phyloP scores from a whole-genome alignment of 1,140 invertebrate species.

The Sinella curviseta region DNA sequence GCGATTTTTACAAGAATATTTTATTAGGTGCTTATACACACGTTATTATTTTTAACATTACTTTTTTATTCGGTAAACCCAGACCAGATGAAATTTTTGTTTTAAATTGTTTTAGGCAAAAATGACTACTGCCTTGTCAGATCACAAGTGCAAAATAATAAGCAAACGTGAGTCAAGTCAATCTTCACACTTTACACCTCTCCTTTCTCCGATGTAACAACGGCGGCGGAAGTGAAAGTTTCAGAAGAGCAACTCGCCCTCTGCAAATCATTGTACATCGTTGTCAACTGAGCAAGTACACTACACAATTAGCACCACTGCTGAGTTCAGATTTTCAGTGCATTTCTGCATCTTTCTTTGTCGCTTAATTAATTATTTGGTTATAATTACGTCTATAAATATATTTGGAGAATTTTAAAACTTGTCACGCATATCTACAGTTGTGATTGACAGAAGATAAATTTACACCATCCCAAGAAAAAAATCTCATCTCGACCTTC shows the following conservation, averaged over 20 bases:
- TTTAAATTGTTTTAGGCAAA: neutral
- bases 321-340: conserved; percentile 13
- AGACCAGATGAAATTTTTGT: conserved; percentile 7
- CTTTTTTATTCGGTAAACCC: neutral
- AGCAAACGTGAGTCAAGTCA: no score
- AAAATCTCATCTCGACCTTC: neutral
- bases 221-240: no score
- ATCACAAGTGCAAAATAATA: neutral
- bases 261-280: neutral
- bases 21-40: neutral
- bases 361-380: no score
- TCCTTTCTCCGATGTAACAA: no score
- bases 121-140: conserved; percentile 11
- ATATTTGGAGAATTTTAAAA: no score
- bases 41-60: neutral
- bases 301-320: conserved; percentile 20
- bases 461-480: neutral
- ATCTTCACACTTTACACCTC: no score
- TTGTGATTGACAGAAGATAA: no score
- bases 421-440: no score
- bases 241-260: no score
- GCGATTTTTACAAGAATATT: no score
- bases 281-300: neutral
- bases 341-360: neutral
- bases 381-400: no score